These are phyloP conservation scores for Mormyrops boulengeri DNA, from an alignment of 2,797 vertebrate species.

Conservation along the genomic window DNA sequence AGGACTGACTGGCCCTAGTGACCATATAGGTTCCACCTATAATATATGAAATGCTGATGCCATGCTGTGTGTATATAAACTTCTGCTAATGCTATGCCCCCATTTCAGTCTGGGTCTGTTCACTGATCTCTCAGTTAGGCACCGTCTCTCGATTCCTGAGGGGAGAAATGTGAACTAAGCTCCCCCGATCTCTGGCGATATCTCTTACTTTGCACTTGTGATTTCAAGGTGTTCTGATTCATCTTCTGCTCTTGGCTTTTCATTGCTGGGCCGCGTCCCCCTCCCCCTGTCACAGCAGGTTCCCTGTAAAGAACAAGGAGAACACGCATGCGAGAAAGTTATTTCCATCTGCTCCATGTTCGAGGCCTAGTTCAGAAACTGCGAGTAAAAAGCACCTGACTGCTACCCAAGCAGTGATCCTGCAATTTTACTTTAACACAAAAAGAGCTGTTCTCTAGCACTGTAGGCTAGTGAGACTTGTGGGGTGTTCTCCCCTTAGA, in stretches of 20 bases:
- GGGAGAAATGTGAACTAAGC: background rate
- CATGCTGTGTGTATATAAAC: background rate
- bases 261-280: conserved; percentile 25
- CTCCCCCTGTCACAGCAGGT: background rate
- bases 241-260: conserved; percentile 41
- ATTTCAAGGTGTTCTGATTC: conserved; percentile 34
- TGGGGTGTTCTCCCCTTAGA: background rate
- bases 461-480: background rate
- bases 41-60: background rate
- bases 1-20: background rate
- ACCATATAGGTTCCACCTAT: background rate
- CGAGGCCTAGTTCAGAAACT: background rate
- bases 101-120: background rate
- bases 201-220: conserved; percentile 29
- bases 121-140: background rate
- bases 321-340: background rate
- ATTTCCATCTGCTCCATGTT: background rate
- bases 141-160: background rate
- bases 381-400: background rate
- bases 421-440: background rate
- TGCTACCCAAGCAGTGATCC: background rate
- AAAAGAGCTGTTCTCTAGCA: background rate
- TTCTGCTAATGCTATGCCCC: background rate
- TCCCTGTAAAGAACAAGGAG: background rate
- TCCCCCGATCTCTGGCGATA: background rate